Base-by-base conservation (phyloP, 2,113 vertebrate species). In the Hippopotamus amphibius region DNA sequence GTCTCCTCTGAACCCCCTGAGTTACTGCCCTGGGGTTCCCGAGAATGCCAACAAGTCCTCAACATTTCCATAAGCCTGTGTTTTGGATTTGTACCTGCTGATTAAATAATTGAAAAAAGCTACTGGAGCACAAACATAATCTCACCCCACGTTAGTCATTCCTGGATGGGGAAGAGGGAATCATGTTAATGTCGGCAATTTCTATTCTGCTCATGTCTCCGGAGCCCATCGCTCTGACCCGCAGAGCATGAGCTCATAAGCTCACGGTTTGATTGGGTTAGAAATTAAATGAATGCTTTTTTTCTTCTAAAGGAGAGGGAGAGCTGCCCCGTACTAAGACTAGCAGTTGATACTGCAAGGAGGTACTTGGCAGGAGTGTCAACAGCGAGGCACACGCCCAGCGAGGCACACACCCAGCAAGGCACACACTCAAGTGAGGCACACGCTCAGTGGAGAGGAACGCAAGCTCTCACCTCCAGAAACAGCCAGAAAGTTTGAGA, bases 251-350 rank as follows among this genome's bases (percentile, higher is more conserved):
- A 97, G 95, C 84, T 90, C 90, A 97, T 92, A 91, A 95, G 81
- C 84, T 96, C 93, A 88, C 41, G 53, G 91, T 88, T 97, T 98
- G 98, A 98, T 98, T 98, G 96, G 92, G 95, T 98, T 98, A 97
- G 89, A 98, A 96, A 96, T 97, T 96, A 98, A 98, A 97, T 97
- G 74, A 97, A 97, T 97, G 91, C 21, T 93, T 88, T 96, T 89
- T 97, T 94, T 76, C 86, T 95, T 93, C 89, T 89, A 81, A 97
- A 92, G 76, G 89, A 89, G 88, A 87, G 89, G 55, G 81, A 92
- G 93, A 93, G 76, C 92, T 69, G 4, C 97, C 93, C 93, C 80
- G 48, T 50, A 90, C 69, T 55, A 93, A 97, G 89, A 96, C 93
- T 96, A 97, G 95, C 95, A 97, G 97, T 97, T 97, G 97, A 97